Evolutionary conservation across 2,888 invertebrate species (phyloP).

Genomic region (Sisyra nigra): DNA sequence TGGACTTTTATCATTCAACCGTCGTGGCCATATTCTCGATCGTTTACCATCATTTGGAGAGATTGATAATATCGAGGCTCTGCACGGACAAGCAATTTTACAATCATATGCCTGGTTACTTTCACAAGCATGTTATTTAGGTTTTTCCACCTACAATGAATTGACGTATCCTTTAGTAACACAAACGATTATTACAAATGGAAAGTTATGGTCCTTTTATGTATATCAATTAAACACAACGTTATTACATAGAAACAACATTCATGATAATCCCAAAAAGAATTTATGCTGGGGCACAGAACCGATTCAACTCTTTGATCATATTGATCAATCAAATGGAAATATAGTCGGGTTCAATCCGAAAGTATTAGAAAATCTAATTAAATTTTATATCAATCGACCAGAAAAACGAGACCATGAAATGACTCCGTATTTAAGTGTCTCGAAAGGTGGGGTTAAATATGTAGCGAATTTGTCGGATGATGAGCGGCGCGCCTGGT

Average conservation of each 20-base stretch:
- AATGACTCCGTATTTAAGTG: conserved; percentile 56
- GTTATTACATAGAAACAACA: conserved; percentile 41
- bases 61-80: conserved; percentile 41
- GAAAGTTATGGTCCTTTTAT: conserved; percentile 71
- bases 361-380: conserved; percentile 50
- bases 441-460: conserved; percentile 29
- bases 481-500: conserved; percentile 48
- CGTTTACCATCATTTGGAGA: conserved; percentile 33
- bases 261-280: conserved; percentile 46
- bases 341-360: conserved; percentile 67
- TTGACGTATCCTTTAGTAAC: conserved; percentile 79
- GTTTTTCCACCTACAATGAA: conserved; percentile 83
- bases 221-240: conserved; percentile 87
- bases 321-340: conserved; percentile 41
- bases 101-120: conserved; percentile 67
- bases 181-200: conserved; percentile 81
- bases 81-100: conserved; percentile 59
- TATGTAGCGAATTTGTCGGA: conserved; percentile 51
- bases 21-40: conserved; percentile 38
- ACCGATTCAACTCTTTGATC: conserved; percentile 56
- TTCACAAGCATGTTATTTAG: conserved; percentile 65
- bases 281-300: conserved; percentile 71
- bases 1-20: conserved; percentile 53
- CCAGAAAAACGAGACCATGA: conserved; percentile 42
- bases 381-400: conserved; percentile 57